Evolutionary conservation across 30 jellyfish, hydroid and myxozoan genomes (phyloP), one percentile per base, ranked within the genome.

Genomic region (Sanderia malayensis): DNA sequence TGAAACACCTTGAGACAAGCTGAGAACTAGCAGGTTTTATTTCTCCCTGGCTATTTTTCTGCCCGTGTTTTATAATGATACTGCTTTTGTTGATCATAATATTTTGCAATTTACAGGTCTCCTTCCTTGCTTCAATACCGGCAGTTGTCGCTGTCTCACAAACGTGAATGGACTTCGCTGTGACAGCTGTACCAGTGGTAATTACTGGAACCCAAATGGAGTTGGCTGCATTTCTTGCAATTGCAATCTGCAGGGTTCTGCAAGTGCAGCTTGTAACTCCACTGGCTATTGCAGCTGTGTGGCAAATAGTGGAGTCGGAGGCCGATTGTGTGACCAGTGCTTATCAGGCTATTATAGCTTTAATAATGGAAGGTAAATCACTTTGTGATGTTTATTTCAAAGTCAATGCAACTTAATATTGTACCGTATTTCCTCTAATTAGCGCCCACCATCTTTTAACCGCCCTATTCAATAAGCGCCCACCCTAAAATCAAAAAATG

Each of bases 171-270:
- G 96, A 4, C 80, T 34, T 25, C 82, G 86, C 8, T 93, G 99
- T 57, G 92, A 84, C 20, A 67, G 34, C 23, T 93, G 99, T 76
- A 58, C 65, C 2, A 46, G 66, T 30, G 86, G 87, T 21, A 80
- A 46, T 66, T 93, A 85, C 84, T 93, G 99, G 99, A 85, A 93
- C 71, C 91, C 99, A 11, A 71, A 58, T 69, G 99, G 99, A 4
- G 83, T 44, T 37, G 99, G 99, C 7, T 93, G 99, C 65, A 34
- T 93, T 7, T 79, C 92, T n/a, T 93, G 99, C 55, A 67, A 27
- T 61, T 93, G 99, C 81, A 65, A 93, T 70, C 73, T 52, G 9
- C 79, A 37, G 49, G 96, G 99, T 19, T 80, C 99, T n/a, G 62
- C 46, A 8, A 63, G 85, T 37, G 74, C 67, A 23, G 60, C 85